These are phyloP conservation scores for Ciconia maguari DNA, from an alignment of 2,113 vertebrate species.

Conservation along the genomic window DNA sequence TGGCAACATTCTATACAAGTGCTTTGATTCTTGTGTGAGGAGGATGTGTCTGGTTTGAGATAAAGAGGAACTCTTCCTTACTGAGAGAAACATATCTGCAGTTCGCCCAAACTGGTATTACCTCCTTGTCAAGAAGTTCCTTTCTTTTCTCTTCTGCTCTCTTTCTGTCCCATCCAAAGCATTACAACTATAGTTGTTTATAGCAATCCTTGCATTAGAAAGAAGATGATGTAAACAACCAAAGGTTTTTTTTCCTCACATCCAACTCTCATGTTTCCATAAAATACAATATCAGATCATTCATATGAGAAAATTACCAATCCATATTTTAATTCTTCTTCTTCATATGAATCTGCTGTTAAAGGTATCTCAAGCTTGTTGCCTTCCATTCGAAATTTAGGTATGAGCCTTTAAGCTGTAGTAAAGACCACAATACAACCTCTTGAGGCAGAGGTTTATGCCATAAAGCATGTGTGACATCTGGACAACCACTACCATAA, in stretches of 20 bases:
- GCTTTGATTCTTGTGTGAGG: not conserved
- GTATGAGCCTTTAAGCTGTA: not conserved
- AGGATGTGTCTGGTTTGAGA: not conserved
- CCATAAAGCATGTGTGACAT: not conserved
- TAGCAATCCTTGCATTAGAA: not conserved
- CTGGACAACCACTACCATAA: not conserved
- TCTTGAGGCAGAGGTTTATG: not conserved
- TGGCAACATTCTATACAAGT: not conserved
- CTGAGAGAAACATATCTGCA: not conserved
- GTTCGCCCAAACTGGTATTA: not conserved
- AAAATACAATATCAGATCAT: not conserved
- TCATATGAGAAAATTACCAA: not conserved
- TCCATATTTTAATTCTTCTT: not conserved
- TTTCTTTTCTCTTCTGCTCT: not conserved
- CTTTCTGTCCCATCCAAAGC: not conserved
- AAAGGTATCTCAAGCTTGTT: not conserved
- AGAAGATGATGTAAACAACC: not conserved
- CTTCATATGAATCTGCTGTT: not conserved
- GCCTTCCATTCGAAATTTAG: not conserved
- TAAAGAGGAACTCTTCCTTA: not conserved
- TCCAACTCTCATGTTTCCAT: not conserved
- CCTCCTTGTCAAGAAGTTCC: not conserved
- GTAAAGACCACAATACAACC: not conserved
- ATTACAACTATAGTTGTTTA: not conserved
- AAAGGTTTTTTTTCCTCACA: not conserved